Evolutionary conservation across 2,888 invertebrate species (phyloP), one percentile per base, ranked within the genome.

Genomic region (Hemicrepidius hirtus): DNA sequence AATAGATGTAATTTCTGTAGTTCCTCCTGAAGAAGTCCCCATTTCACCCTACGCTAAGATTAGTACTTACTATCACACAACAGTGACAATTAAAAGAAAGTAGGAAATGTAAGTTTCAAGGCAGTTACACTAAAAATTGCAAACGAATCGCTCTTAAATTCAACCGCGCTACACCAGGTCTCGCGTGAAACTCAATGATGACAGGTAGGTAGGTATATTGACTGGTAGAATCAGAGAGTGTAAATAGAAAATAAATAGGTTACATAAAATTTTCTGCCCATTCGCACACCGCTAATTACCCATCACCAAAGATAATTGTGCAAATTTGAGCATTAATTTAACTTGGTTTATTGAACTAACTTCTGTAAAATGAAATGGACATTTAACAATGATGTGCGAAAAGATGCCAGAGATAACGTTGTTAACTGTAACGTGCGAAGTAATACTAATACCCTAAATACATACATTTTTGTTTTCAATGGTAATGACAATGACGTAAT

Each of bases 271-370:
- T 21, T 49, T 24, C 12, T 24, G 3, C 12, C 24, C 12, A 21
- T 49, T 49, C 12, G 3, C 49, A 12, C 21, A 3, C 18, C 24
- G 49, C 21, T 18, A 49, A 20, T 49, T 21, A 21, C 18, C 49
- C 12, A 49, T 20, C 21, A 49, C 21, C 20, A 49, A 49, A 10
- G 24, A 18, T 49, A 49, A 49, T 49, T 49, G 49, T 49, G 49
- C 12, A 49, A 49, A 49, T 49, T 49, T 49, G 49, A 24, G n/a
- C 10, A 49, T 49, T 24, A 24, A 49, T 49, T 21, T 49, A 49
- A 49, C 21, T 46, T n/a, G 9, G 24, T 21, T 3, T 24, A 49
- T 6, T 21, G 24, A 49, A 21, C 21, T 2, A 41, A 41, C 13
- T 37, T 37, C 13, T 41, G 50, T 12, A 32, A 35, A 55, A 55